Base-by-base conservation (phyloP, 1,140 invertebrate genomes). In the Drosophila lacteicornis region DNA sequence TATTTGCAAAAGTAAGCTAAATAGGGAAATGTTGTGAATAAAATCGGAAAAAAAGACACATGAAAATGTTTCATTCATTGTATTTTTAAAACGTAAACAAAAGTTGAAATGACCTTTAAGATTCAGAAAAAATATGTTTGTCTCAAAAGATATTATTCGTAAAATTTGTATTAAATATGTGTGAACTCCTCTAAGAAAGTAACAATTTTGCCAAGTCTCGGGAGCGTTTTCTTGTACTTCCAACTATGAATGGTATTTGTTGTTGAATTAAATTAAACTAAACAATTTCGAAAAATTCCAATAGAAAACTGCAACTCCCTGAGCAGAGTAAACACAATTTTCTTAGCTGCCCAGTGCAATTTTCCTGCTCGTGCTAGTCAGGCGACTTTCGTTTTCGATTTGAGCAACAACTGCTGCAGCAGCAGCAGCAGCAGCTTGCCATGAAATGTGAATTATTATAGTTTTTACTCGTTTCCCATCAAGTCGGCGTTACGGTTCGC, bases 401-500 rank as follows among this genome's bases (percentile, higher is more conserved):
- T 50, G 15, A 49, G 15, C 56, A 46, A 43, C 49, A 63, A 53
- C 13, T 43, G 51, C n/a, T 6, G 27, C 27, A 30, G 27, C 27
- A 30, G 27, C 27, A 27, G 27, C 5, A 15, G 9, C 11, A n/a
- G 2, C 33, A 22, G 51, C 15, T 50, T 47, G 40, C 15, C 15
- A 33, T 43, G 27, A 46, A 58, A 76, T 65, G 53, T 58, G 58
- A 68, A 65, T 53, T 42, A 58, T 57, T 42, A 58, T 53, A 43
- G 61, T 81, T 69, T 78, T 66, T 55, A 74, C 61, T 40, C 59
- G 46, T 66, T 85, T 78, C 73, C 50, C 82, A 85, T 65, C 51
- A 49, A 58, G 57, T 66, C 43, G 27, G 49, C 58, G 62, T 71
- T 71, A 73, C 42, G 71, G 62, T 80, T 45, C 47, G 62, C 55